phyloP scores from a whole-genome alignment of 64 coral and sea anemone genomes.

The Actinia tenebrosa region DNA sequence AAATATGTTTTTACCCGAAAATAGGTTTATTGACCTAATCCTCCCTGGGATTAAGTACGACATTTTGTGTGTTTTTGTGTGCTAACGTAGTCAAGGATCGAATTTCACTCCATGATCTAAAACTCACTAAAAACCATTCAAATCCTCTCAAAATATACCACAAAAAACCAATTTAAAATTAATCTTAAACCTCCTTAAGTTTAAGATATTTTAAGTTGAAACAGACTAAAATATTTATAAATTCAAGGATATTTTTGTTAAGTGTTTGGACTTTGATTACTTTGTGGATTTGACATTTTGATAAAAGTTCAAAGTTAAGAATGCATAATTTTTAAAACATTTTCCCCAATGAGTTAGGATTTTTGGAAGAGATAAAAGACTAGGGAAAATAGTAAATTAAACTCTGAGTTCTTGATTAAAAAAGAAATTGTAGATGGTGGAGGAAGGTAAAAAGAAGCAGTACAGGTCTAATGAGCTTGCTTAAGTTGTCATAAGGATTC shows the following conservation, averaged over 20 bases:
- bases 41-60: background rate
- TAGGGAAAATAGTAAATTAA: background rate
- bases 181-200: no score
- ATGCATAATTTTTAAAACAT: no score
- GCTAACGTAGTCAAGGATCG: background rate
- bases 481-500: background rate
- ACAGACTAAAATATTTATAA: no score
- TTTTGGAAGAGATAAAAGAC: background rate
- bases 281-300: slow-evolving; percentile 10
- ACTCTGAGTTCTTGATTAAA: background rate
- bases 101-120: background rate
- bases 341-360: no score
- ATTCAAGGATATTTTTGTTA: no score
- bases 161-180: no score
- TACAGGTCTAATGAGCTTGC: background rate
- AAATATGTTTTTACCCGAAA: background rate
- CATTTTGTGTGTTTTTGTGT: background rate
- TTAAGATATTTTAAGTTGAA: no score
- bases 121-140: background rate
- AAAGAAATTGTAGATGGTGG: background rate
- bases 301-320: slow-evolving; percentile 10
- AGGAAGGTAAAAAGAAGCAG: background rate
- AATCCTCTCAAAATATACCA: background rate
- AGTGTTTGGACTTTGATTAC: no score
- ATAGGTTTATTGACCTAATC: slow-evolving; percentile 7